Base-by-base conservation (phyloP, 2,113 vertebrate genomes). In the Mus spicilegus region DNA sequence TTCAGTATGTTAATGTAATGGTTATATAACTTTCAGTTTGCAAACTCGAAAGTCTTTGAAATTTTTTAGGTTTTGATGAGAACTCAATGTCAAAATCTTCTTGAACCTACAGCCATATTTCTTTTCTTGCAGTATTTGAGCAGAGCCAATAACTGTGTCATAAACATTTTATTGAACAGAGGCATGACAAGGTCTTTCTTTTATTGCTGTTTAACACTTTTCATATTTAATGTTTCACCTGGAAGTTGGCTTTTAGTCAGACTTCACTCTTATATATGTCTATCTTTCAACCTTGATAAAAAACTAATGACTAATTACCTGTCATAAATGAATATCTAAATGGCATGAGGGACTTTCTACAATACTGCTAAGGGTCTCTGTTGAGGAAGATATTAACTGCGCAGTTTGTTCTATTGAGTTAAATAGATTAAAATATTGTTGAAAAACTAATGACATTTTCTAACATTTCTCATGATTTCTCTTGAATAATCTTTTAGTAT, bases 281-380 rank as follows among this genome's bases (percentile, higher is more conserved):
- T 97, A n/a, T 91, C 93, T 98, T 97, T 98, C 98, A 98, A 98
- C 97, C 96, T 98, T 97, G 95, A 96, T 96, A 54, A 90, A 96
- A 97, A 93, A 97, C 7, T 3, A 98, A 97, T 96, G 92, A 91
- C 96, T 98, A 97, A 96, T 97, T 96, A 97, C 65, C 42, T 97
- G 73, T 70, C 95, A 86, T 91, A 95, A 98, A 98, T 92, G 95
- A 98, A 93, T 96, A 90, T 97, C 94, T 67, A 97, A 96, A 97
- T 97, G 73, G 90, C 95, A 65, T 90, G 63, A 93, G 89, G 92
- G 97, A 97, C 80, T 84, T 88, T 87, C 69, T 94, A 39, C 36
- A 93, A 95, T 76, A 42, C 92, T 14, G 36, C 82, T 97, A 91
- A 89, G 28, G 85, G 58, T 77, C 70, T 96, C 75, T 87, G 17